phyloP scores from a whole-genome alignment of 1,140 invertebrate genomes.

The Philotrypesis tridentata region DNA sequence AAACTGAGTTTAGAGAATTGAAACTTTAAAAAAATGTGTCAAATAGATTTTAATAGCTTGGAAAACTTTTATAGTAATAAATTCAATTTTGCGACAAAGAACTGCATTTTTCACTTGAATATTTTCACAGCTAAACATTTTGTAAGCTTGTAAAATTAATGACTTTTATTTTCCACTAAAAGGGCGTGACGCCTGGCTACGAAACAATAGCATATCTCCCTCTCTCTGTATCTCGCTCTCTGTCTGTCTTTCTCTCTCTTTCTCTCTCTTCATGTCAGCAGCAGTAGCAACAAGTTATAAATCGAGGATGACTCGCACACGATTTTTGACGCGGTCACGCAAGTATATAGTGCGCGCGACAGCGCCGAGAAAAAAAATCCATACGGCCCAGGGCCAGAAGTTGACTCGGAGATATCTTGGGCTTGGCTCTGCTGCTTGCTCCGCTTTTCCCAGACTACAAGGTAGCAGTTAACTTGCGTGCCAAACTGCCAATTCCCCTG shows the following conservation, averaged over 20 bases:
- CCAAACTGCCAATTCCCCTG: constrained; percentile 26
- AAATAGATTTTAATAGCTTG: too few species aligned
- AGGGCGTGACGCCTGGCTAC: neutral
- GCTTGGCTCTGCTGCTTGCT: neutral
- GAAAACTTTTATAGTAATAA: too few species aligned
- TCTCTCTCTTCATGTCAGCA: neutral
- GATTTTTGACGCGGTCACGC: constrained; percentile 25
- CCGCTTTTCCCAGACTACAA: neutral
- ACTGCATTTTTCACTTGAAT: neutral
- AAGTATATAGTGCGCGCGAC: neutral
- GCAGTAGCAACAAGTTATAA: constrained; percentile 20
- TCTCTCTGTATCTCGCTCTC: neutral
- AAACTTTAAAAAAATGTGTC: too few species aligned
- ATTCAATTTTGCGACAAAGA: neutral
- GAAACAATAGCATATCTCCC: neutral
- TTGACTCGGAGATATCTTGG: constrained; percentile 1
- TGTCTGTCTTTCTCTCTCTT: neutral
- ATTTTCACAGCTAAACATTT: neutral
- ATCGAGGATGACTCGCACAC: neutral
- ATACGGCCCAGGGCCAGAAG: neutral
- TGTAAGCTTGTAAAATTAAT: constrained; percentile 22
- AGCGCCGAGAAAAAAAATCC: neutral
- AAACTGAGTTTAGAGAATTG: too few species aligned
- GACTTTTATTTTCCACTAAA: constrained; percentile 9
- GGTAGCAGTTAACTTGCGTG: neutral